phyloP scores from a whole-genome alignment of 2,113 vertebrate genomes.

The Pluvialis apricaria region DNA sequence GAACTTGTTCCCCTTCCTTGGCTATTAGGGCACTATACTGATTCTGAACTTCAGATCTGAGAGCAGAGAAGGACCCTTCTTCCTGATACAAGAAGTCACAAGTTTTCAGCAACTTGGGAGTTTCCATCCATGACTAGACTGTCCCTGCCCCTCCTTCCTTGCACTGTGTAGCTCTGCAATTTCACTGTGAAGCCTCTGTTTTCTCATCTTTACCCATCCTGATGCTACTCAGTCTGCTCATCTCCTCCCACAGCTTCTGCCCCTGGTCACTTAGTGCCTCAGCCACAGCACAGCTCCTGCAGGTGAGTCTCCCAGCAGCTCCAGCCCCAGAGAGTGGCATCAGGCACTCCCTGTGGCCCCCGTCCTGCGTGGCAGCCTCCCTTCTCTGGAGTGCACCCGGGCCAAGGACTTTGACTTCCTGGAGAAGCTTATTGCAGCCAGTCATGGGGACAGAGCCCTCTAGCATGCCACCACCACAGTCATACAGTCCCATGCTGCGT shows the following conservation, averaged over 20 bases:
- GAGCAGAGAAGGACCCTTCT: not conserved
- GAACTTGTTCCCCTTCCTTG: not conserved
- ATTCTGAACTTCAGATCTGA: not conserved
- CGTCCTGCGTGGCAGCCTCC: not conserved
- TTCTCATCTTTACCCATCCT: not conserved
- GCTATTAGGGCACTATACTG: not conserved
- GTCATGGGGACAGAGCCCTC: not conserved
- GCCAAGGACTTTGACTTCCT: not conserved
- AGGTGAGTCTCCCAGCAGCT: not conserved
- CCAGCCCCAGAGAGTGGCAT: not conserved
- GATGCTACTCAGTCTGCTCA: not conserved
- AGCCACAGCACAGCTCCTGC: not conserved
- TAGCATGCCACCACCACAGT: not conserved
- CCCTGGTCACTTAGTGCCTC: not conserved
- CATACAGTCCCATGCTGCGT: not conserved
- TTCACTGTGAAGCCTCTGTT: not conserved
- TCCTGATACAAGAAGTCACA: not conserved
- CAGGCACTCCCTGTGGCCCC: not conserved
- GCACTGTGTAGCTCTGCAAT: not conserved
- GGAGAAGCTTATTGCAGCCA: not conserved
- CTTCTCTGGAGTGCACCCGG: not conserved
- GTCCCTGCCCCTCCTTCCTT: not conserved
- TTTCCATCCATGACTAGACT: not conserved
- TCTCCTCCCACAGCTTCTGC: not conserved
- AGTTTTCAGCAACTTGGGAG: not conserved